Conservation (phyloP, 2,888 invertebrate species). For the Diaphora mendica region DNA sequence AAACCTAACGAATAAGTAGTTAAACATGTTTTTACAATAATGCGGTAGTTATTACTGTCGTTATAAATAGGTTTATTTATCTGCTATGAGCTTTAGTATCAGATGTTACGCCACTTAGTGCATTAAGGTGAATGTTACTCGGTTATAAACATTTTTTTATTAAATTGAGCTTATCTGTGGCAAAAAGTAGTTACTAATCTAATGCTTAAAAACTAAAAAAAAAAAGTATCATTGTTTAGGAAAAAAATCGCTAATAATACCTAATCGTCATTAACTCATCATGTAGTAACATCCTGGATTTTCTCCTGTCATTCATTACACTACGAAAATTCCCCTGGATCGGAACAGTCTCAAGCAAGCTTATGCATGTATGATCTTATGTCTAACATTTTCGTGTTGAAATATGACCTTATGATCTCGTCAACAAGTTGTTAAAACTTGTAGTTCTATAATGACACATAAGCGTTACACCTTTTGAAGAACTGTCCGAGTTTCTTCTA, state of each 20-base stretch:
- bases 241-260: background rate
- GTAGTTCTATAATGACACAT: too few species aligned
- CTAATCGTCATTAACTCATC: too few species aligned
- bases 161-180: background rate
- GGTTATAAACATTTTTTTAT: too few species aligned
- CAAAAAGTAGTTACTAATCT: too few species aligned
- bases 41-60: background rate
- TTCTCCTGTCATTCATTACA: too few species aligned
- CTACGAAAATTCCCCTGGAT: background rate
- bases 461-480: background rate
- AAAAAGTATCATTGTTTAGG: background rate
- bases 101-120: background rate
- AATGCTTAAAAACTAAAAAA: too few species aligned
- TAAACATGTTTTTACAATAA: background rate
- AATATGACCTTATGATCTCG: background rate
- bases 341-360: background rate
- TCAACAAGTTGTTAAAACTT: too few species aligned
- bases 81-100: background rate
- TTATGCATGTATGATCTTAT: background rate
- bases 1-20: background rate
- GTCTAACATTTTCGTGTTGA: background rate
- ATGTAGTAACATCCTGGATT: background rate
- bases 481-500: background rate
- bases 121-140: background rate
- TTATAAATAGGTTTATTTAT: background rate